Evolutionary conservation across 2,888 invertebrate species (phyloP).

Genomic region (Phasia obesa): DNA sequence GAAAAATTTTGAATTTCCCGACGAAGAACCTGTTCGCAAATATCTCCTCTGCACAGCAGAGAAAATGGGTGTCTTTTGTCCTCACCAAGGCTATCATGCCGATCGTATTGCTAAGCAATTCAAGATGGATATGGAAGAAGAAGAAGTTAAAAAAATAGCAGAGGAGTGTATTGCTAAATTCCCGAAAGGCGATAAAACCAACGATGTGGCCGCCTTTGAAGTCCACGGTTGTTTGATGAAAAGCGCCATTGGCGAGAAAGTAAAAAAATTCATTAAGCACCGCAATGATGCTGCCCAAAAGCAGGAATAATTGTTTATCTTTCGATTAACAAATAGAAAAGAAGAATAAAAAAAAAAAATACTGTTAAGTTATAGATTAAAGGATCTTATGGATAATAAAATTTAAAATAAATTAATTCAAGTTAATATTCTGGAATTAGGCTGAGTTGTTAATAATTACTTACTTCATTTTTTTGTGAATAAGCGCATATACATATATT

Average conservation of each 20-base stretch:
- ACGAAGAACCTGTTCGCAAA: constrained; percentile 77
- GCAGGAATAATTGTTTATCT: too few relatives aligned
- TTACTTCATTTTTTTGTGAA: too few relatives aligned
- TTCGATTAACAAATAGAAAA: not conserved
- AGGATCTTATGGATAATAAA: too few relatives aligned
- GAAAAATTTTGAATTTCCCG: constrained; percentile 76
- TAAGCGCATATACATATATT: too few relatives aligned
- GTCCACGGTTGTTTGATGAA: constrained; percentile 79
- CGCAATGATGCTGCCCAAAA: constrained; percentile 72
- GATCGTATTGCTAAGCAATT: constrained; percentile 80
- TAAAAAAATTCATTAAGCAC: constrained; percentile 75
- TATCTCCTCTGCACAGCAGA: constrained; percentile 77
- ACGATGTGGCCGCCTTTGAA: constrained; percentile 80
- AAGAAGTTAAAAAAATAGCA: constrained; percentile 77
- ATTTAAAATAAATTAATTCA: too few relatives aligned
- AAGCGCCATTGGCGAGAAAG: constrained; percentile 78
- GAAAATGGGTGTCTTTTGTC: constrained; percentile 78
- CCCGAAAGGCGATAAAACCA: constrained; percentile 74
- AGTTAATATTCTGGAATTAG: too few relatives aligned
- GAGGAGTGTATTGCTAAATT: constrained; percentile 79
- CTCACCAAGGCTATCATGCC: constrained; percentile 77
- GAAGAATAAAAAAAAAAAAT: too few relatives aligned
- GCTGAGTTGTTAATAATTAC: too few relatives aligned
- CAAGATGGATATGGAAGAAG: constrained; percentile 78
- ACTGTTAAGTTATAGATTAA: too few relatives aligned